phyloP scores from a whole-genome alignment of 2,888 invertebrate genomes.

The Physocephala rufipes region DNA sequence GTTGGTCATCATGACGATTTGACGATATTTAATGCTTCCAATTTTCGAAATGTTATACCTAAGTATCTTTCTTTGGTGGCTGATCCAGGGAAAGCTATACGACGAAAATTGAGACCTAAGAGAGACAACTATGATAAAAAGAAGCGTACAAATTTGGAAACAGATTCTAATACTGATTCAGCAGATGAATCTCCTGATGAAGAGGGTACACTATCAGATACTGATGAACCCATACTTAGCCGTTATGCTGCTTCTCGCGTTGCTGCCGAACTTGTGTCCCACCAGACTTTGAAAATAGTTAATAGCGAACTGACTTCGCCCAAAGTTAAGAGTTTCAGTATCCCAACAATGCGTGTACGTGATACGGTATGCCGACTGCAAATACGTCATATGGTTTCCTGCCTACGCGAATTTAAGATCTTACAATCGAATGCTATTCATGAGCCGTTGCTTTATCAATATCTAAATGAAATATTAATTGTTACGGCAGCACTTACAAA shows the following conservation, averaged over 20 bases:
- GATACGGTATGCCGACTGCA: slow-evolving; percentile 60
- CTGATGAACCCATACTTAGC: slow-evolving; percentile 46
- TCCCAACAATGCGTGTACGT: slow-evolving; percentile 60
- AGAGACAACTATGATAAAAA: slow-evolving; percentile 19
- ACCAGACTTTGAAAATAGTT: slow-evolving; percentile 56
- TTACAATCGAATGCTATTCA: slow-evolving; percentile 59
- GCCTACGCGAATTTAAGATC: slow-evolving; percentile 59
- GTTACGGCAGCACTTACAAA: slow-evolving; percentile 61
- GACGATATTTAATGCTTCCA: slow-evolving; percentile 60
- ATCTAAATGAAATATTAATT: slow-evolving; percentile 62
- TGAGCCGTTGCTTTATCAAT: slow-evolving; percentile 57
- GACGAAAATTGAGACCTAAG: slow-evolving; percentile 49
- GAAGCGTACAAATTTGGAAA: slow-evolving; percentile 43
- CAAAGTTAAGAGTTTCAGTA: slow-evolving; percentile 55
- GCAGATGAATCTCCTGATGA: slow-evolving; percentile 54
- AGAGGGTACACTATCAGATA: slow-evolving; percentile 40
- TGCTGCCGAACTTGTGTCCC: slow-evolving; percentile 54
- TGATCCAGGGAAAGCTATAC: slow-evolving; percentile 61
- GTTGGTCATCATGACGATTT: slow-evolving; percentile 62
- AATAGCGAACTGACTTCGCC: slow-evolving; percentile 60
- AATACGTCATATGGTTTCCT: slow-evolving; percentile 57
- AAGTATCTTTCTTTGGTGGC: slow-evolving; percentile 62
- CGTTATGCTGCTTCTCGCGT: slow-evolving; percentile 55
- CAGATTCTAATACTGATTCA: slow-evolving; percentile 55
- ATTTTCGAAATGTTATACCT: slow-evolving; percentile 60